A percentile compares a stretch with the other conserved stretches of the same genome.
phyloP scores from a whole-genome alignment of 2,888 invertebrate genomes.

The Thecophora atra region DNA sequence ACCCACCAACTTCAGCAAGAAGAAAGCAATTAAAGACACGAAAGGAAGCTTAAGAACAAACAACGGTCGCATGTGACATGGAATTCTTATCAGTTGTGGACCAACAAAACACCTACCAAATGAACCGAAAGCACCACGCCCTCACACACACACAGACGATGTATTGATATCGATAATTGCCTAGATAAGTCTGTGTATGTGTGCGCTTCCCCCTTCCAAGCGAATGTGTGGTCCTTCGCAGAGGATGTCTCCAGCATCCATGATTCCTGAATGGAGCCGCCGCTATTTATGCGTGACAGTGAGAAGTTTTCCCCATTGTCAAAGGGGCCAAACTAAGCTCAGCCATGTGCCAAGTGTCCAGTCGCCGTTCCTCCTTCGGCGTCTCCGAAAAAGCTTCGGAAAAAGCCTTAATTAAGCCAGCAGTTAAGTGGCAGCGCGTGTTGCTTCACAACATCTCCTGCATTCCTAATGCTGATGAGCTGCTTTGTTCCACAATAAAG shows the following conservation, averaged over 20 bases:
- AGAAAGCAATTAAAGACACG: slow-evolving; percentile 66
- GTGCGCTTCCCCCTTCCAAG: neutral
- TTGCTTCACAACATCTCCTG: slow-evolving; percentile 52
- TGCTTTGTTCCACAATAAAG: slow-evolving; percentile 32
- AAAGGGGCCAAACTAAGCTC: slow-evolving; percentile 28
- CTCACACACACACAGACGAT: slow-evolving; percentile 34
- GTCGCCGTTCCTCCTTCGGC: neutral
- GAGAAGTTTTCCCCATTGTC: slow-evolving; percentile 2
- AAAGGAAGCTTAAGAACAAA: slow-evolving; percentile 64
- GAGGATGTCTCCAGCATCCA: slow-evolving; percentile 2
- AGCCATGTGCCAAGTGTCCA: neutral
- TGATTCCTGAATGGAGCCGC: neutral
- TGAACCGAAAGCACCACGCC: slow-evolving; percentile 9
- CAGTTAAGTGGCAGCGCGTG: slow-evolving; percentile 32
- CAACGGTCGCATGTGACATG: slow-evolving; percentile 59
- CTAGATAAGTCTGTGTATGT: slow-evolving; percentile 40
- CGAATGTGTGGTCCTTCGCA: neutral
- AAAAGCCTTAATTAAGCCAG: slow-evolving; percentile 53
- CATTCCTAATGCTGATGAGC: slow-evolving; percentile 53
- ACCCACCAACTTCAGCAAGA: slow-evolving; percentile 27
- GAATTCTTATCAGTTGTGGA: slow-evolving; percentile 59
- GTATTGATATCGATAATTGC: slow-evolving; percentile 19
- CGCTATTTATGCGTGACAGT: slow-evolving; percentile 17
- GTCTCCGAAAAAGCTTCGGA: slow-evolving; percentile 31
- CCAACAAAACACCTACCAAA: slow-evolving; percentile 39